These are phyloP conservation scores for Phainopepla nitens DNA, from an alignment of 2,113 vertebrate genomes.

Conservation along the genomic window DNA sequence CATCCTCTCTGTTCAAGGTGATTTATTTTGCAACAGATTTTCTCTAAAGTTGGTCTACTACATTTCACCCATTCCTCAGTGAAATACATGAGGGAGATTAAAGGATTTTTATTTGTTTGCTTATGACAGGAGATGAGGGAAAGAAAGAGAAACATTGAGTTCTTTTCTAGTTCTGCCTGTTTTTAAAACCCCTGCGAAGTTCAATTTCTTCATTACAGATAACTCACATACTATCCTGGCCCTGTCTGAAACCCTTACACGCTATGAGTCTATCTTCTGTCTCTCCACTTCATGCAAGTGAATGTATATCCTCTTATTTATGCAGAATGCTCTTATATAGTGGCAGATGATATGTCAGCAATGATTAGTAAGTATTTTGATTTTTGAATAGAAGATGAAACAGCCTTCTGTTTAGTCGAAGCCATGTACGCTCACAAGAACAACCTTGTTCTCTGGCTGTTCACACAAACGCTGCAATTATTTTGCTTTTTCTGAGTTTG, in stretches of 20 bases:
- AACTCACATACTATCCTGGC: not conserved
- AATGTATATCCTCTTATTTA: not conserved
- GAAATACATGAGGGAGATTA: not conserved
- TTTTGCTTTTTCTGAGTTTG: not conserved
- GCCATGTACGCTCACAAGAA: not conserved
- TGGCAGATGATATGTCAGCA: not conserved
- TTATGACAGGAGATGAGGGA: not conserved
- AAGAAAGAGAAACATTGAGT: not conserved
- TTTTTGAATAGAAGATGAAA: not conserved
- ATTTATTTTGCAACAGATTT: not conserved
- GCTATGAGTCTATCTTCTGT: not conserved
- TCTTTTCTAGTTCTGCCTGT: not conserved
- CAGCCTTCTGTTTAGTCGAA: not conserved
- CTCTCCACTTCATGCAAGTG: not conserved
- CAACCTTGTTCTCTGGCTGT: not conserved
- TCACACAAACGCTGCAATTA: not conserved
- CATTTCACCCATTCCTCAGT: not conserved
- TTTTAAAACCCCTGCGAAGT: not conserved
- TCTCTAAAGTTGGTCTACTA: not conserved
- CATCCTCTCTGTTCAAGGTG: not conserved
- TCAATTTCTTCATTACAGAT: not conserved
- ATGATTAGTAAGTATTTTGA: not conserved
- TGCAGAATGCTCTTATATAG: not conserved
- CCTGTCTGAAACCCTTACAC: not conserved
- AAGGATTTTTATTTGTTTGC: not conserved